phyloP scores from a whole-genome alignment of 2,113 vertebrate species.

The Rhegmatorhina hoffmannsi region DNA sequence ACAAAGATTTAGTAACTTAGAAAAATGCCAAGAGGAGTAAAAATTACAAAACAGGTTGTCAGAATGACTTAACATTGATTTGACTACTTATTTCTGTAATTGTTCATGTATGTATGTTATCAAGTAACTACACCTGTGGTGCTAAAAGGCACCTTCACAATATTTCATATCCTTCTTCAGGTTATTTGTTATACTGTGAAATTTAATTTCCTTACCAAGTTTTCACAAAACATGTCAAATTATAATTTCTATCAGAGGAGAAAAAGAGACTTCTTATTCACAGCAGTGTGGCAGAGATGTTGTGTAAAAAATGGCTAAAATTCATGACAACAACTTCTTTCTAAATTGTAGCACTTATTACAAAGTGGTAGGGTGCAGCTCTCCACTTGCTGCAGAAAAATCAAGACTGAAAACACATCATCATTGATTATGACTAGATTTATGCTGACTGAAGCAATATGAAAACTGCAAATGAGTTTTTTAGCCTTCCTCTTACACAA shows the following conservation, averaged over 20 bases:
- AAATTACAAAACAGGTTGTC: neutral
- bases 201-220: neutral
- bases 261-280: conserved; percentile 21
- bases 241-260: neutral
- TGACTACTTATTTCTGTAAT: neutral
- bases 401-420: neutral
- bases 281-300: neutral
- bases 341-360: neutral
- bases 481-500: neutral
- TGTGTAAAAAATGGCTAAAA: conserved; percentile 23
- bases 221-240: neutral
- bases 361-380: neutral
- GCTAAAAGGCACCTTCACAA: neutral
- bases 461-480: neutral
- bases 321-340: neutral
- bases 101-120: neutral
- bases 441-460: neutral
- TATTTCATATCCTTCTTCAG: neutral
- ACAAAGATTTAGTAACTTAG: neutral
- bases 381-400: neutral
- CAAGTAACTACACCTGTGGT: neutral
- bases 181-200: neutral
- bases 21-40: neutral
- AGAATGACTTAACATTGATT: neutral
- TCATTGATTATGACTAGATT: neutral